These are phyloP conservation scores for Agrotis exclamationis DNA, from an alignment of 2,888 invertebrate genomes.

Conservation along the genomic window DNA sequence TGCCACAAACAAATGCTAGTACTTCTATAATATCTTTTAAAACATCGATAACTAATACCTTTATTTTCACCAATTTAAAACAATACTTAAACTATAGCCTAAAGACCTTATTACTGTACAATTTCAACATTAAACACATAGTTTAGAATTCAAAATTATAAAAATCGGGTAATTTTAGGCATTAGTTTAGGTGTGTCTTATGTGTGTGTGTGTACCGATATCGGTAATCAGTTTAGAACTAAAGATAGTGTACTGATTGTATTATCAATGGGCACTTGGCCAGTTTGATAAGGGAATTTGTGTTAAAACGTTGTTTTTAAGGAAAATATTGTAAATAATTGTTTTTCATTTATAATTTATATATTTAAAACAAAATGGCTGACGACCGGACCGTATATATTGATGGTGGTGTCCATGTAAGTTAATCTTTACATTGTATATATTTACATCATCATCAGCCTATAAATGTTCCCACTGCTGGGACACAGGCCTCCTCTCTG, in stretches of 20 bases:
- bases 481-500: too few species aligned
- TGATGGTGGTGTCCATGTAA: slow-evolving; percentile 13
- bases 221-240: neutral
- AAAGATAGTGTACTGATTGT: slow-evolving; percentile 29
- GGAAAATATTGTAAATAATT: neutral
- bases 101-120: neutral
- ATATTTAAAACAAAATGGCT: slow-evolving; percentile 8
- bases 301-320: neutral
- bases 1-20: slow-evolving; percentile 3
- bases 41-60: neutral
- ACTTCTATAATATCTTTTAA: slow-evolving; percentile 11
- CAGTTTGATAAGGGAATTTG: slow-evolving; percentile 13
- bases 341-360: too few species aligned
- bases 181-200: neutral
- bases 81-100: neutral
- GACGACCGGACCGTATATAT: slow-evolving; percentile 22
- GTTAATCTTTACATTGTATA: slow-evolving; percentile 1
- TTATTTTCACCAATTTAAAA: neutral
- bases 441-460: neutral
- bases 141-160: too few species aligned
- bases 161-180: neutral
- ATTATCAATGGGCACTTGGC: neutral
- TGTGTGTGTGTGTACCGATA: too few species aligned
- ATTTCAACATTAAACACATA: too few species aligned
- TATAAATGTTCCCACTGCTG: too few species aligned